Evolutionary conservation across 1,140 invertebrate species (phyloP), one percentile per base, ranked within the genome.

Genomic region (Spodoptera frugiperda): DNA sequence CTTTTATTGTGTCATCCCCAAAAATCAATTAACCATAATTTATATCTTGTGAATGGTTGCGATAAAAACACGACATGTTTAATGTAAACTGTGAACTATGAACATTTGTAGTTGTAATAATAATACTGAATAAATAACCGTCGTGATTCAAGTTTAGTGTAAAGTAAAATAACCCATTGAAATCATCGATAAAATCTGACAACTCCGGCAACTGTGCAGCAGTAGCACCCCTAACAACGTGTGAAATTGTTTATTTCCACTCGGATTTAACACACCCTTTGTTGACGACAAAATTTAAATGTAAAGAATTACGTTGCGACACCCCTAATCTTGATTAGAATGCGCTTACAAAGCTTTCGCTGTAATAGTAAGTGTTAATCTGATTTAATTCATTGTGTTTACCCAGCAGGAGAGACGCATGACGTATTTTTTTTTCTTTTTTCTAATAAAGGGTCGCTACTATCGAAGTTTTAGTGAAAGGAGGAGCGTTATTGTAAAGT

Each of bases 361-460:
- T 81, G 80, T 84, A 85, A 84, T 77, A 84, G 78, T 89, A 89
- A 91, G 91, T 92, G 91, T 92, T 92, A 92, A 93, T 93, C 91
- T 89, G 89, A 91, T 93, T 91, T 91, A 84, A 87, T 89, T 84
- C 84, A 90, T 90, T 92, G 88, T 90, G 84, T 86, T 86, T 85
- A 83, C 84, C 63, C 88, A 85, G 86, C 87, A 78, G 83, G 86
- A 88, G 84, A 86, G 76, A 65, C 75, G 77, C 81, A 79, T 83
- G 81, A 83, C 81, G 75, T 81, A 84, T 84, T 84, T 81, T 80
- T 73, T 72, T 46, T 79, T 85, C 83, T 84, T 81, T 80, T 39
- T 71, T 72, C 33, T 49, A 81, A 80, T 81, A 61, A 78, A 85
- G 78, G 81, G 79, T 67, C 79, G 70, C 55, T 68, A 39, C 19